phyloP scores from a whole-genome alignment of 1,140 invertebrate genomes.

The Aphelinus certus region DNA sequence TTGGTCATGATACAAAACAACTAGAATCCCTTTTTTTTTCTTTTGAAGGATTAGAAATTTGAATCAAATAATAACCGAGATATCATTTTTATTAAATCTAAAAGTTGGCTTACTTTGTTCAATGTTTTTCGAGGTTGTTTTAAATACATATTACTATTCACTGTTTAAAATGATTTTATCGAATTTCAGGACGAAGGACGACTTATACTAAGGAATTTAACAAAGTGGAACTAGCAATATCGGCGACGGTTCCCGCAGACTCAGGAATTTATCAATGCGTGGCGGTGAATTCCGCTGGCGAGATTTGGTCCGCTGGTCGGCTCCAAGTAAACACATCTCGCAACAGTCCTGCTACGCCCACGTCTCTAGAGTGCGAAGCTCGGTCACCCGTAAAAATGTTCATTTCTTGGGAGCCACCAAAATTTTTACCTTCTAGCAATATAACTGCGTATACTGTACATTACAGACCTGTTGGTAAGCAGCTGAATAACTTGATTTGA shows the following conservation, averaged over 20 bases:
- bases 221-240: constrained; percentile 70
- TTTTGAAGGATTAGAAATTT: no score
- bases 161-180: not conserved
- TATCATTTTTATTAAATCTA: no score
- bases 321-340: constrained; percentile 67
- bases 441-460: constrained; percentile 74
- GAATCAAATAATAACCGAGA: no score
- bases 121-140: no score
- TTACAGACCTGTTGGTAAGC: constrained; percentile 69
- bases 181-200: constrained; percentile 66
- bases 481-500: not conserved
- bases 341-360: constrained; percentile 69
- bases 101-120: no score
- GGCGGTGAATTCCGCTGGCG: constrained; percentile 74
- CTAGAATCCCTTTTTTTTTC: no score
- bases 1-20: no score
- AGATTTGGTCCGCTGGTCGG: constrained; percentile 70
- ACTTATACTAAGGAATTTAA: constrained; percentile 60
- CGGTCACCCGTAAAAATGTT: constrained; percentile 68
- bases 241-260: constrained; percentile 73
- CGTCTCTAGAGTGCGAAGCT: constrained; percentile 67
- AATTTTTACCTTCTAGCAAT: constrained; percentile 58
- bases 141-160: no score
- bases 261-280: constrained; percentile 82
- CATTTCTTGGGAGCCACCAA: constrained; percentile 68